Evolutionary conservation across 2,888 invertebrate genomes (phyloP).

Genomic region (Panopea generosa): DNA sequence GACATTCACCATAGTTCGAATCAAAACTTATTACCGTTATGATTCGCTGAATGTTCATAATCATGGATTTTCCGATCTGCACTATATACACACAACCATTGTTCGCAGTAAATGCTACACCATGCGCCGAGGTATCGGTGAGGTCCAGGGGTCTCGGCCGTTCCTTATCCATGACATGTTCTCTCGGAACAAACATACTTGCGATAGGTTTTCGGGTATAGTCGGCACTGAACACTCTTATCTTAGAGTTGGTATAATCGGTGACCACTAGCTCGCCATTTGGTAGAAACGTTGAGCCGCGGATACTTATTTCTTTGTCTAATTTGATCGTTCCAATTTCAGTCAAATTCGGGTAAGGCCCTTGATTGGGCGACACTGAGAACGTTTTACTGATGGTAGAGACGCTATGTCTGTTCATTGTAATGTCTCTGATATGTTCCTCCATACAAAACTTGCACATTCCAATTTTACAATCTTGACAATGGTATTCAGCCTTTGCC

Average conservation of each 20-base stretch:
- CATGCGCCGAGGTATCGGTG: conserved; percentile 23
- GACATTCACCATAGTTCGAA: conserved; percentile 55
- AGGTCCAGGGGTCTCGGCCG: conserved; percentile 51
- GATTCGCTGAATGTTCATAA: conserved; percentile 39
- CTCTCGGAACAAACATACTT: conserved; percentile 42
- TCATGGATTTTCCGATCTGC: conserved; percentile 32
- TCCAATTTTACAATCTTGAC: conserved; percentile 54
- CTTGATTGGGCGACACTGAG: conserved; percentile 49
- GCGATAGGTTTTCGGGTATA: conserved; percentile 48
- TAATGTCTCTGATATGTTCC: conserved; percentile 38
- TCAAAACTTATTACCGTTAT: conserved; percentile 51
- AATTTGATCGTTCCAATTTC: conserved; percentile 55
- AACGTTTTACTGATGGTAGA: conserved; percentile 49
- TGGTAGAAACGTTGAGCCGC: conserved; percentile 54
- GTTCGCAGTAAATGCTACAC: conserved; percentile 46
- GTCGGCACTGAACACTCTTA: conserved; percentile 48
- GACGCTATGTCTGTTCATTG: conserved; percentile 55
- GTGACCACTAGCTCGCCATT: conserved; percentile 53
- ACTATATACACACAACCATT: conserved; percentile 52
- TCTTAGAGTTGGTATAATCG: conserved; percentile 46
- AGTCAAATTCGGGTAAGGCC: conserved; percentile 56
- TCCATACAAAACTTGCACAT: conserved; percentile 42
- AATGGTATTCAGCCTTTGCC: conserved; percentile 39
- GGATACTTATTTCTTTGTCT: conserved; percentile 44
- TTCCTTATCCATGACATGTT: conserved; percentile 39